These are phyloP conservation scores for Dromas ardeola DNA, from an alignment of 2,113 vertebrate genomes.

Conservation along the genomic window DNA sequence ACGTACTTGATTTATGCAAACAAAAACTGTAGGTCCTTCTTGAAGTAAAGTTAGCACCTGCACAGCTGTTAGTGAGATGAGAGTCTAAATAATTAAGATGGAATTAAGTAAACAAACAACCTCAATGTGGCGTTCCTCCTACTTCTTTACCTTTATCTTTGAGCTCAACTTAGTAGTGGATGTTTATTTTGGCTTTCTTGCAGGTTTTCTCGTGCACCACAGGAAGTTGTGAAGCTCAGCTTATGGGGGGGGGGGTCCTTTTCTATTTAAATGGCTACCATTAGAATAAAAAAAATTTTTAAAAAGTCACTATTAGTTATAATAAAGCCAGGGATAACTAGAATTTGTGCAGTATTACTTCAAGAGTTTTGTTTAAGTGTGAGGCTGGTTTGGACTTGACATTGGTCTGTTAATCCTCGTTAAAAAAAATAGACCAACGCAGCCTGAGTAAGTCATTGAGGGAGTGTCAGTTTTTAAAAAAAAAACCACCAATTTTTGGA, in stretches of 20 bases:
- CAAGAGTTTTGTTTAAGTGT: background rate
- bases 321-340: background rate
- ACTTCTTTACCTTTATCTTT: background rate
- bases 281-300: background rate
- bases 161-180: background rate
- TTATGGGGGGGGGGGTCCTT: background rate
- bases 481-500: background rate
- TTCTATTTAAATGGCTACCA: background rate
- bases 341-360: background rate
- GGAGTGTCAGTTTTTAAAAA: background rate
- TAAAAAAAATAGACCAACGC: background rate
- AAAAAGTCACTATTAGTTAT: background rate
- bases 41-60: constrained; percentile 48
- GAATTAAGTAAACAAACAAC: constrained; percentile 63
- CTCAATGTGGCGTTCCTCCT: background rate
- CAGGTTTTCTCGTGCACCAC: background rate
- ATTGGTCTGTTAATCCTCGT: background rate
- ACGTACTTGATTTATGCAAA: constrained; percentile 46
- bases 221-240: background rate
- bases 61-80: constrained; percentile 38
- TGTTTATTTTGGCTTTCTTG: background rate
- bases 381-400: background rate
- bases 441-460: background rate
- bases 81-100: constrained; percentile 46
- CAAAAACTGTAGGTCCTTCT: constrained; percentile 43